phyloP scores from a whole-genome alignment of 2,113 vertebrate genomes.

The Cercopithecus mona region DNA sequence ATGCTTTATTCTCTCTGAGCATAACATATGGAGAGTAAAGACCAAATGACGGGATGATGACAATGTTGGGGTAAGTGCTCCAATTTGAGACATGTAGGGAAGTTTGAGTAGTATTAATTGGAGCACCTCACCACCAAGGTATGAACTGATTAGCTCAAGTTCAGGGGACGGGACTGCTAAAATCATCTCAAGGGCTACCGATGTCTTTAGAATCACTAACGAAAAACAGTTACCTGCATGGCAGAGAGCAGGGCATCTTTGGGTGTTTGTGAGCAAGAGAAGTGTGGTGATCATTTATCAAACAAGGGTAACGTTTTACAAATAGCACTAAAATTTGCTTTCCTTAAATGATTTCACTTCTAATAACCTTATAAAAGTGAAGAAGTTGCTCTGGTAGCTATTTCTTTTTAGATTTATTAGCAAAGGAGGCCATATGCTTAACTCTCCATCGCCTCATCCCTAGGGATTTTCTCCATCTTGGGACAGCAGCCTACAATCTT shows the following conservation, averaged over 20 bases:
- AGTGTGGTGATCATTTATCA: background rate
- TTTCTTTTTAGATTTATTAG: conserved; percentile 22
- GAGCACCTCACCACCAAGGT: background rate
- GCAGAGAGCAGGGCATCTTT: background rate
- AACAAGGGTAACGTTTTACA: background rate
- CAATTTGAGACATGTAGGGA: background rate
- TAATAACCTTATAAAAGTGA: background rate
- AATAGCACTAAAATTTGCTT: background rate
- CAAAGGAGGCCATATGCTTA: conserved; percentile 34
- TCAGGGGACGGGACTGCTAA: background rate
- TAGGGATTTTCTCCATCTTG: background rate
- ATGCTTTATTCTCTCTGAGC: background rate
- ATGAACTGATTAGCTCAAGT: too few species aligned
- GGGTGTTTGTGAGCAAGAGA: background rate
- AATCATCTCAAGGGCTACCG: background rate
- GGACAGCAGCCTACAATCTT: conserved; percentile 5
- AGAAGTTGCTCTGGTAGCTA: background rate
- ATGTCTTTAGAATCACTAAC: background rate
- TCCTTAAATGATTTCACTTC: background rate
- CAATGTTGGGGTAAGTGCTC: too few species aligned
- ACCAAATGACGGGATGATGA: background rate
- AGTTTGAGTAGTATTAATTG: background rate
- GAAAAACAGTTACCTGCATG: background rate
- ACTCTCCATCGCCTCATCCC: background rate
- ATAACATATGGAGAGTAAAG: background rate